Base-by-base conservation (phyloP, 2,797 vertebrate genomes). In the Nyctalus aviator region DNA sequence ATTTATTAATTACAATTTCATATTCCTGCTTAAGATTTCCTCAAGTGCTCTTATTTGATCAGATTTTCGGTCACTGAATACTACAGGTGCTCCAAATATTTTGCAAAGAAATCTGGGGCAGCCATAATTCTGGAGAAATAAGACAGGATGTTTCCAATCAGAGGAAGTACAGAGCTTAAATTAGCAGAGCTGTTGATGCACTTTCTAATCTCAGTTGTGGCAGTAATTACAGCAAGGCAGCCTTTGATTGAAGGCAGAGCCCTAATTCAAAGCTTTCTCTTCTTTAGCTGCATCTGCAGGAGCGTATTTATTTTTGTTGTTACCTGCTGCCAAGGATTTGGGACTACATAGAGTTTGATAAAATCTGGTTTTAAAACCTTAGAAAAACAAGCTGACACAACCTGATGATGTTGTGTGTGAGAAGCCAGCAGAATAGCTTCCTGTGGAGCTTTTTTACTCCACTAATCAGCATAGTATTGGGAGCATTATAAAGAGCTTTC, bases 351-450 rank as follows among this genome's bases (percentile, higher is more conserved):
- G n/a, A 53, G 76, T 68, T 62, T 92, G 88, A 30, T 0, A 68
- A 97, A 96, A 90, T 94, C 92, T 95, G 85, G 92, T 92, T 95
- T 96, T 90, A 91, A 96, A 96, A 91, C 77, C 68, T 86, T 82
- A 94, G 97, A 35, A 84, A 96, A 96, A 91, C 11, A 50, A 66
- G 53, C 87, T 35, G 32, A 85, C 71, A 75, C 76, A 87, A 73
- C 84, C 86, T 95, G 87, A 59, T 68, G 88, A 78, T 90, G 93
- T 88, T 93, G 55, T 90, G 81, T 93, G 12, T 14, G 37, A 76
- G 46, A 46, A 85, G 15, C 41, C 57, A 55, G 85, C 94, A 96
- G 85, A 91, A 93, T 75, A 96, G 73, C 12, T n/a, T 62, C 84
- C 75, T 64, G 35, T 72, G 92, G 95, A 72, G 81, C 23, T 94